These are phyloP conservation scores for Chouioia cunea DNA, from an alignment of 2,888 invertebrate genomes.

Conservation along the genomic window DNA sequence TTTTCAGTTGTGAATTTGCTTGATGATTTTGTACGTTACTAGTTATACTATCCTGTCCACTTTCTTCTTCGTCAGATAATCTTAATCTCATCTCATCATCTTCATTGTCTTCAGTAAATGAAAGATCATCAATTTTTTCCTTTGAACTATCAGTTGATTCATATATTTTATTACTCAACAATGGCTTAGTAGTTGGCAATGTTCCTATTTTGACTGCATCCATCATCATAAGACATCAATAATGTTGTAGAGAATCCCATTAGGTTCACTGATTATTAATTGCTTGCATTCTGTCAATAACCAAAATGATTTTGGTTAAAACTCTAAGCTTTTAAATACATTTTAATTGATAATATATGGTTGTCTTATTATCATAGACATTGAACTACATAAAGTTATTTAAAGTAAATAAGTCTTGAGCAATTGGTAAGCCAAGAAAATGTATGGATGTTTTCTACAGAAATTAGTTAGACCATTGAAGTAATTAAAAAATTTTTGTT, in stretches of 20 bases:
- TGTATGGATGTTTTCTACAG: too few relatives aligned
- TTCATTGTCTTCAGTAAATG: slow-evolving; percentile 59
- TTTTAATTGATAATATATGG: slow-evolving; percentile 9
- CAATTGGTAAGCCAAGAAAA: too few relatives aligned
- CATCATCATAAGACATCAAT: slow-evolving; percentile 52
- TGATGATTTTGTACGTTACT: slow-evolving; percentile 37
- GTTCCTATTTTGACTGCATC: slow-evolving; percentile 57
- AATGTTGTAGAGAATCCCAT: slow-evolving; percentile 43
- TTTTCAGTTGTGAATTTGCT: slow-evolving; percentile 34
- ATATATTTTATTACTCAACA: slow-evolving; percentile 49
- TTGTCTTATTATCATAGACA: neutral
- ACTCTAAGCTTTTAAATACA: slow-evolving; percentile 23
- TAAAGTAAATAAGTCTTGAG: too few relatives aligned
- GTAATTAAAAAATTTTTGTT: too few relatives aligned
- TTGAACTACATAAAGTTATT: too few relatives aligned
- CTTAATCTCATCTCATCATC: slow-evolving; percentile 63
- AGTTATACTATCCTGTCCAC: slow-evolving; percentile 52
- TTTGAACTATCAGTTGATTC: slow-evolving; percentile 54
- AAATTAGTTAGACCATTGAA: too few relatives aligned
- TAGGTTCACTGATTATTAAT: slow-evolving; percentile 37
- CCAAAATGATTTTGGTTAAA: slow-evolving; percentile 48
- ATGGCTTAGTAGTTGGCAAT: slow-evolving; percentile 55
- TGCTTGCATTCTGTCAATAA: slow-evolving; percentile 48
- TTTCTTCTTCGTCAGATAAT: slow-evolving; percentile 64
- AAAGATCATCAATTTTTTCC: slow-evolving; percentile 59